Conservation (phyloP, 2,113 vertebrate species). For the Anguilla rostrata region DNA sequence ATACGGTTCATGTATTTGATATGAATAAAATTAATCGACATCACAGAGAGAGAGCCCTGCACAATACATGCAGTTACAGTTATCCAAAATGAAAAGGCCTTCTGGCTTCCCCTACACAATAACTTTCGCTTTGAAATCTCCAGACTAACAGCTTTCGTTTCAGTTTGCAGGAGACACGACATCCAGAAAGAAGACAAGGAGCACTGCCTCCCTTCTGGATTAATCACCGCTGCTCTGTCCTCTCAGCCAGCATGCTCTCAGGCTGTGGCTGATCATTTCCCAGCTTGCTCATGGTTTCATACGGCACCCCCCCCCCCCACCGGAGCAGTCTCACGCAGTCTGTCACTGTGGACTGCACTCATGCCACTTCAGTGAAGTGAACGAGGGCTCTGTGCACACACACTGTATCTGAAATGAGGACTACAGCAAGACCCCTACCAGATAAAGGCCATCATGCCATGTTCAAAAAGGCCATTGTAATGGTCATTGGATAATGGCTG, state of each 20-base stretch:
- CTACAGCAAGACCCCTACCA: not conserved
- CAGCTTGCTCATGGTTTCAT: not conserved
- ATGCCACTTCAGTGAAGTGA: not conserved
- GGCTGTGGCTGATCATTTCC: not conserved
- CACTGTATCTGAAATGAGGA: not conserved
- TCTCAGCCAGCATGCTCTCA: not conserved
- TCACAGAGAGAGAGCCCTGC: slow-evolving; percentile 7
- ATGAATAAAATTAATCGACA: slow-evolving; percentile 25
- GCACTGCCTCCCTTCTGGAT: not conserved
- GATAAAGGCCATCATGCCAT: not conserved
- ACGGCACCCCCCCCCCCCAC: no score
- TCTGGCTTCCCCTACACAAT: slow-evolving; percentile 24
- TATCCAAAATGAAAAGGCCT: slow-evolving; percentile 24
- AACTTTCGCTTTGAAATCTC: slow-evolving; percentile 11
- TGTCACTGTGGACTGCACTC: not conserved
- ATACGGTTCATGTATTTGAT: not conserved
- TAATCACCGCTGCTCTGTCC: not conserved
- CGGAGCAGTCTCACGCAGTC: not conserved
- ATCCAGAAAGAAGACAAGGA: not conserved
- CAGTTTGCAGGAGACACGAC: not conserved
- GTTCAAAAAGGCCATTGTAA: not conserved
- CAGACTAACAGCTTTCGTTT: slow-evolving; percentile 32
- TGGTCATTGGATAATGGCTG: not conserved
- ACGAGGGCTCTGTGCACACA: not conserved
- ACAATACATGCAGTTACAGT: not conserved